Evolutionary conservation across 2,888 invertebrate genomes (phyloP).

Genomic region (Caenorhabditis sp.): DNA sequence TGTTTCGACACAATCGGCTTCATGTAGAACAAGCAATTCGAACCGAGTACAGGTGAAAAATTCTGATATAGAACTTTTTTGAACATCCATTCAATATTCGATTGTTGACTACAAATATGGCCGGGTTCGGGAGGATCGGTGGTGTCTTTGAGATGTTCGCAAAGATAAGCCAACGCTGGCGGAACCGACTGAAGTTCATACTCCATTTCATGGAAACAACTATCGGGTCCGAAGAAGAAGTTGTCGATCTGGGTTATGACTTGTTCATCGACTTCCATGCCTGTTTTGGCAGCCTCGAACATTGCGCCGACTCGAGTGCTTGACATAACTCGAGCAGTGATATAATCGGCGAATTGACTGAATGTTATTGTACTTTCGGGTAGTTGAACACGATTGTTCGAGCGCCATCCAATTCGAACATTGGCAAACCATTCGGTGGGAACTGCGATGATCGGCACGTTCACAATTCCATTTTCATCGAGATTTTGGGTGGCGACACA

Average conservation of each 20-base stretch:
- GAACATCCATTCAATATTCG: conserved; percentile 41
- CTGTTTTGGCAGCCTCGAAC: conserved; percentile 26
- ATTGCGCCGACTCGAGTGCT: conserved; percentile 22
- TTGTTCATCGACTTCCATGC: conserved; percentile 20
- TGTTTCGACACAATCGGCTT: conserved; percentile 3
- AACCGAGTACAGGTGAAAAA: conserved; percentile 27
- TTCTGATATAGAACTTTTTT: conserved; percentile 21
- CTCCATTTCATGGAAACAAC: conserved; percentile 19
- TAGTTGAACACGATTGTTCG: conserved; percentile 22
- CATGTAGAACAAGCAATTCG: conserved; percentile 34
- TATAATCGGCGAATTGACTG: conserved; percentile 8
- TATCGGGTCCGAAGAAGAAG: neutral
- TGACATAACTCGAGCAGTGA: conserved; percentile 18
- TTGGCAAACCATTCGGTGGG: conserved; percentile 18
- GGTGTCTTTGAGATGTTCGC: conserved; percentile 29
- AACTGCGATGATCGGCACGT: conserved; percentile 6
- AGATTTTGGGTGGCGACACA: conserved; percentile 13
- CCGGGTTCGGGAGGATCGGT: neutral
- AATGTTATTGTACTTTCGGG: conserved; percentile 20
- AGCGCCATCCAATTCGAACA: conserved; percentile 25
- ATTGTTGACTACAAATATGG: conserved; percentile 25
- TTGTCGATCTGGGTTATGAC: conserved; percentile 17
- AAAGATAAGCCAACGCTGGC: conserved; percentile 29
- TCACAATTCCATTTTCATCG: conserved; percentile 16
- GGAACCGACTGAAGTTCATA: conserved; percentile 35